Base-by-base conservation (phyloP, 2,888 invertebrate species). In the Muscina levida region DNA sequence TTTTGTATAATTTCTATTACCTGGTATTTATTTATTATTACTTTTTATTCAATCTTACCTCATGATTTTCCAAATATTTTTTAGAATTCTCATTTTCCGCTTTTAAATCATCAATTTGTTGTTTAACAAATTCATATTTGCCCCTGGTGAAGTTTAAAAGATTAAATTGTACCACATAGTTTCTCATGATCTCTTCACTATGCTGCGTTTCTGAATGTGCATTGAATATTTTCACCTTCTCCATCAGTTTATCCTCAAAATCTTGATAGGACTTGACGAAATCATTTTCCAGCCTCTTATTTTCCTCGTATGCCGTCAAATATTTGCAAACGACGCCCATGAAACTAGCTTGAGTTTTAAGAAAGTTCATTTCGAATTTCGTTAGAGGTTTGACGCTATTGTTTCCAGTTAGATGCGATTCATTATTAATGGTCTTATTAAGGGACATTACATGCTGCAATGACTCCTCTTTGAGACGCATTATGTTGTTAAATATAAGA, bases 101-200 rank as follows among this genome's bases (percentile, higher is more conserved):
- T 37, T 88, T 88, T 37, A 85, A 67, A 22, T 85, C 79, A 10
- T 89, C 87, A 70, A 89, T 88, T 80, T 89, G 88, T 26, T 87
- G 85, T 3, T 83, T 24, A 6, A 90, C 74, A 66, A 80, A 89
- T n/a, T 88, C 88, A 76, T 87, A 87, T 71, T 86, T 86, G 13
- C 86, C 85, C 6, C 85, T 85, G 53, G 85, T 85, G 37, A 87
- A 89, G 72, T 86, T 88, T 0, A 84, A 78, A 62, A 86, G 84
- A 79, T 87, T 89, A 67, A 87, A 89, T 79, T 90, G 87, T 1
- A 89, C 85, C 19, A 90, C 70, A 82, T 86, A 90, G 13, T 89
- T 87, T 8, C 88, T 87, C 42, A 89, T 89, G 2, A 89, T 85
- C 2, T 87, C 85, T 24, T 89, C 88, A 31, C 84, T 80, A 48